These are phyloP conservation scores for Indri indri DNA, from an alignment of 2,113 vertebrate genomes.

Conservation along the genomic window DNA sequence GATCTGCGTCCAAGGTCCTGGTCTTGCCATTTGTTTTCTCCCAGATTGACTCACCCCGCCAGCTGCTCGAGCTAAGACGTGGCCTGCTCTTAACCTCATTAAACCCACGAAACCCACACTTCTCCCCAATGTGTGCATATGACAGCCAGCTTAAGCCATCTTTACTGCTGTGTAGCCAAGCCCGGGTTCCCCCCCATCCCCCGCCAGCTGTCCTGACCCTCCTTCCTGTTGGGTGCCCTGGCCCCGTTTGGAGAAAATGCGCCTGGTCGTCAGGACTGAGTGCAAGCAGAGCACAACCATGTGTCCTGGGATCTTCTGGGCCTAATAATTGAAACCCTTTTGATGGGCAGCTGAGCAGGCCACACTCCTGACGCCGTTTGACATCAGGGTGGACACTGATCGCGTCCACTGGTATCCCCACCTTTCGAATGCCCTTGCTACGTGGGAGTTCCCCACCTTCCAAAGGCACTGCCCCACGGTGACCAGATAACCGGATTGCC, in stretches of 20 bases:
- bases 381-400: neutral
- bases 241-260: neutral
- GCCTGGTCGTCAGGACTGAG: fast-evolving
- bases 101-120: neutral
- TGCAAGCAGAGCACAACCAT: fast-evolving
- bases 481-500: neutral
- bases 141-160: neutral
- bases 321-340: neutral
- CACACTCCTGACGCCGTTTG: neutral
- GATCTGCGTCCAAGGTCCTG: fast-evolving
- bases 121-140: neutral
- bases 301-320: neutral
- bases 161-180: fast-evolving
- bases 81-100: neutral
- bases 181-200: too few relatives aligned
- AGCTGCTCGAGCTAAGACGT: neutral
- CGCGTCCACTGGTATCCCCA: fast-evolving
- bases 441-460: fast-evolving
- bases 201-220: fast-evolving
- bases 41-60: neutral
- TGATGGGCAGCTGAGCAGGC: neutral
- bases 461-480: neutral
- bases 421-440: neutral
- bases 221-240: fast-evolving
- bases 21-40: neutral